Base-by-base conservation (phyloP, 2,888 invertebrate species). In the Eristalis intricaria region DNA sequence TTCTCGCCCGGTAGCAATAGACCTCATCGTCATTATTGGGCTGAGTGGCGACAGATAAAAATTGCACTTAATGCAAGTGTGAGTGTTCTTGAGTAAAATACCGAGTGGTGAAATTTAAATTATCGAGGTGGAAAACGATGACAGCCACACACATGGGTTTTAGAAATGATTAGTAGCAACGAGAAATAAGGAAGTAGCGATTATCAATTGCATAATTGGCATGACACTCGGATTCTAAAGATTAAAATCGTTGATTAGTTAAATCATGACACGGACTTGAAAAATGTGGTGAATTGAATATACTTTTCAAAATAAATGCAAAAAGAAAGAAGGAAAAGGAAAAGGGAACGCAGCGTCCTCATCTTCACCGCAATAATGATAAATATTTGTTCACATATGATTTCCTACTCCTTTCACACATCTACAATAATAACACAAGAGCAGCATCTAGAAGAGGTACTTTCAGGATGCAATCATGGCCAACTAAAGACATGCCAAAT, bases 401-500 rank as follows among this genome's bases (percentile, higher is more conserved):
- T 80, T 87, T 84, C 58, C 71, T 84, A 65, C 71, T 80, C 70
- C 79, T 84, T 84, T 66, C 68, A 65, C 74, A 78, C 63, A 63
- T 75, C 5, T 29, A 63, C 38, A 68, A 79, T 32, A 32, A 32
- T 32, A 32, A 32, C 32, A 32, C 32, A 32, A 32, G 32, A 32
- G 32, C 77, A 58, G 22, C 64, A 73, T 66, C 65, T 29, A 76
- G 65, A 87, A 84, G 76, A 80, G 71, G 68, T 66, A 87, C 87
- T 84, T 87, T 87, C 87, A 87, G 87, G 87, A 87, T 87, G 84
- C 84, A 87, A 87, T 84, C 87, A 87, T 87, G 84, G 84, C 87
- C 87, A 87, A 87, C 87, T 87, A 84, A 87, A 87, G 87, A 87
- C 87, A 87, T 84, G 84, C 87, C 87, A 84, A 87, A 87, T 87